phyloP scores from a whole-genome alignment of 2,888 invertebrate genomes.

The Diploptera punctata region DNA sequence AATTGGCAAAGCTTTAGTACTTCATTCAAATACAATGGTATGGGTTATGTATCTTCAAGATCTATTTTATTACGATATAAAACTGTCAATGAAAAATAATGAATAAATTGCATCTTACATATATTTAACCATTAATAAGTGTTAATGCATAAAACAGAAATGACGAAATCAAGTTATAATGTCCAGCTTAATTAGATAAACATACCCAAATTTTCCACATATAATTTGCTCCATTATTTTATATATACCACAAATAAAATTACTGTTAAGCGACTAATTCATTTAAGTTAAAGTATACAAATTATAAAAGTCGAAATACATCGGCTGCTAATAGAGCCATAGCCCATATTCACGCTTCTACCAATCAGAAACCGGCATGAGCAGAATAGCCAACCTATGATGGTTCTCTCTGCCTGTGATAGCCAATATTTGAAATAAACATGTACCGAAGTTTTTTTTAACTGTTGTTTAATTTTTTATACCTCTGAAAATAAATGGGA shows the following conservation, averaged over 20 bases:
- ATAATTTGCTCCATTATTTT: conserved; percentile 53
- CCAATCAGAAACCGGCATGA: neutral
- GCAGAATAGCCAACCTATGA: no score
- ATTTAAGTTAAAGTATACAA: neutral
- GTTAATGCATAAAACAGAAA: neutral
- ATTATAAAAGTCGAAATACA: neutral
- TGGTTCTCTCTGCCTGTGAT: no score
- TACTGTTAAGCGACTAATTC: neutral
- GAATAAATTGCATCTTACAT: neutral
- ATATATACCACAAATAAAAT: neutral
- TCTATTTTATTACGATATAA: neutral
- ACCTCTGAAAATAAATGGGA: no score
- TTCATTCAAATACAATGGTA: neutral
- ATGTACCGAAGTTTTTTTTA: no score
- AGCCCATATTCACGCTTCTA: neutral
- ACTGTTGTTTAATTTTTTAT: no score
- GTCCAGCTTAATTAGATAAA: neutral
- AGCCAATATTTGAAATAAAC: no score
- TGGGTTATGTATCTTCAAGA: neutral
- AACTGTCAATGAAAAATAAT: neutral
- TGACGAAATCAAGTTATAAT: neutral
- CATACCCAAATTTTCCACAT: conserved; percentile 53
- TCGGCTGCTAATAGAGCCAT: neutral
- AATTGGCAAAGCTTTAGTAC: no score
- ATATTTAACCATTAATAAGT: neutral